Conservation (phyloP, 2,888 invertebrate genomes). For the Drosophila rellima region DNA sequence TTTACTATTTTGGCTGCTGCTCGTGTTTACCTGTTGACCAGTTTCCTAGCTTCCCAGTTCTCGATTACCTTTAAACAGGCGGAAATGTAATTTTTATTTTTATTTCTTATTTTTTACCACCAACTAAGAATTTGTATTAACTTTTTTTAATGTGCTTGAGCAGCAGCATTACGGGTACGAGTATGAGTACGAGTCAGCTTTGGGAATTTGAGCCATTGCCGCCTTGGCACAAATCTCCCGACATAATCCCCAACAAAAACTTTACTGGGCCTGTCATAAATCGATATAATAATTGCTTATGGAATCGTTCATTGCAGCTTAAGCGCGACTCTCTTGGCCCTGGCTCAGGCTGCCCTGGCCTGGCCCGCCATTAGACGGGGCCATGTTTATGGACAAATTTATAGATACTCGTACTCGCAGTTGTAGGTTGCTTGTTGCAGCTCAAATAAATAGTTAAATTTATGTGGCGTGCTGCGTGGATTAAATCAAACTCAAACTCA, state of each 20-base stretch:
- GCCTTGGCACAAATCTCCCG: constrained; percentile 51
- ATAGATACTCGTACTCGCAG: constrained; percentile 39
- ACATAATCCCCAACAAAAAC: constrained; percentile 44
- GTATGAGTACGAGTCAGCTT: constrained; percentile 26
- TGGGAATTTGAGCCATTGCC: constrained; percentile 46
- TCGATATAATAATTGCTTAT: constrained; percentile 75
- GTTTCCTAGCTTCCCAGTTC: constrained; percentile 20
- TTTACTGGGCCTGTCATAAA: constrained; percentile 49
- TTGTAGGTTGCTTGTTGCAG: constrained; percentile 39
- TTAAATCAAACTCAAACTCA: constrained; percentile 47
- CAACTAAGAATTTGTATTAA: constrained; percentile 52
- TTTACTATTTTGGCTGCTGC: constrained; percentile 25
- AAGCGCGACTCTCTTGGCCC: constrained; percentile 43
- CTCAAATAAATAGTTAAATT: constrained; percentile 56
- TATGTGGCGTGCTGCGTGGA: constrained; percentile 64
- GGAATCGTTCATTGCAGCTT: constrained; percentile 73
- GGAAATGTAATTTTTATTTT: constrained; percentile 60
- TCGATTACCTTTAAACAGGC: constrained; percentile 37
- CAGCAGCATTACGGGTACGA: constrained; percentile 1
- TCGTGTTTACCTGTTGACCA: constrained; percentile 53
- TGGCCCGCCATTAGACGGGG: constrained; percentile 22
- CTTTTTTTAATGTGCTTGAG: constrained; percentile 54
- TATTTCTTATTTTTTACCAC: constrained; percentile 21
- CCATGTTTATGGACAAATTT: constrained; percentile 58
- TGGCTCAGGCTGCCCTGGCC: background rate